These are phyloP conservation scores for Bathynomus jamesi DNA, from an alignment of 1,140 invertebrate genomes.

Conservation along the genomic window DNA sequence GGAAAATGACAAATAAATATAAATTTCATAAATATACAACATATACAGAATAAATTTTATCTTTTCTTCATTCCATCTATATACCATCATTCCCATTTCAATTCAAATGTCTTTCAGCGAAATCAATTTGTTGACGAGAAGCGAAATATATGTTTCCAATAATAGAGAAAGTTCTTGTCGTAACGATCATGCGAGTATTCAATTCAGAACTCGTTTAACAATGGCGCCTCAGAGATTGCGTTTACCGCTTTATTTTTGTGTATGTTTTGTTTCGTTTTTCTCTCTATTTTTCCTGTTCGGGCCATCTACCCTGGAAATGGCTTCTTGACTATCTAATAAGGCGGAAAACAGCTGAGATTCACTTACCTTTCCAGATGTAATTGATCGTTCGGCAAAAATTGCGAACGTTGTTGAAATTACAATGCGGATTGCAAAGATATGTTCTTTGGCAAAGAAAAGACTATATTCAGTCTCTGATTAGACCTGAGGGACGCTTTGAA, in stretches of 20 bases:
- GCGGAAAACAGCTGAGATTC: neutral
- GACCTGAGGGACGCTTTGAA: neutral
- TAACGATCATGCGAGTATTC: neutral
- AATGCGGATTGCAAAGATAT: neutral
- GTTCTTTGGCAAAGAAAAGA: neutral
- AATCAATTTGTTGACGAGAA: neutral
- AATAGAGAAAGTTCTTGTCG: neutral
- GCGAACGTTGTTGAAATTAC: neutral
- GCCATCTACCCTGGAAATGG: neutral
- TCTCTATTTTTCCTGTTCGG: neutral
- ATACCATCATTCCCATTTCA: neutral
- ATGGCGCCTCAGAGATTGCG: neutral
- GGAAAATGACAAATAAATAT: too few relatives aligned
- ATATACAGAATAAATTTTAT: too few relatives aligned
- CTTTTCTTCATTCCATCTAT: neutral
- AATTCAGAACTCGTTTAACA: neutral
- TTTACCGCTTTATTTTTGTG: neutral
- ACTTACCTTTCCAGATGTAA: neutral
- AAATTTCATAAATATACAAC: too few relatives aligned
- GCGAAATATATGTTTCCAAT: neutral
- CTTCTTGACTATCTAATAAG: conserved; percentile 1
- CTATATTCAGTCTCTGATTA: neutral
- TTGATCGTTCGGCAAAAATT: conserved; percentile 1
- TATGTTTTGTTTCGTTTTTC: neutral
- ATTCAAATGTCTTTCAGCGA: neutral